phyloP scores from a whole-genome alignment of 1,140 invertebrate genomes.

The Brachionus rotundiformis region DNA sequence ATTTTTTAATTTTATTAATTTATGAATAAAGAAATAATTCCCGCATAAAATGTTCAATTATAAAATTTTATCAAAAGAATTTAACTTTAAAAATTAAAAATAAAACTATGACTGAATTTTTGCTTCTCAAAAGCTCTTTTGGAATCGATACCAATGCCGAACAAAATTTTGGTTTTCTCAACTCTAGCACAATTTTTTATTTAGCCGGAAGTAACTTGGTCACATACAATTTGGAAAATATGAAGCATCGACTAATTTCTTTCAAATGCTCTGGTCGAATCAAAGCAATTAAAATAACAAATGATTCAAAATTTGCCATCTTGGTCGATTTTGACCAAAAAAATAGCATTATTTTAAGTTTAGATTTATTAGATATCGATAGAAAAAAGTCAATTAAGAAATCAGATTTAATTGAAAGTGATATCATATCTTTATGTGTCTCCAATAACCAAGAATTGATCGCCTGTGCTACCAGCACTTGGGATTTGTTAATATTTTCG shows the following conservation, averaged over 20 bases:
- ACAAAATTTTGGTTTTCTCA: neutral
- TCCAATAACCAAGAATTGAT: neutral
- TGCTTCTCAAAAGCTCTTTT: neutral
- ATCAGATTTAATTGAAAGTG: neutral
- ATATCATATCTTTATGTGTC: neutral
- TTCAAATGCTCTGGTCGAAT: neutral
- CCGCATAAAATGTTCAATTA: neutral
- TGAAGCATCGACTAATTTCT: neutral
- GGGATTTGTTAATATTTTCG: neutral
- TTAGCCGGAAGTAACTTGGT: neutral
- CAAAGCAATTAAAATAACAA: neutral
- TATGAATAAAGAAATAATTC: too few species aligned
- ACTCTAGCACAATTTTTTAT: neutral
- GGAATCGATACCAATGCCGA: slow-evolving; percentile 3
- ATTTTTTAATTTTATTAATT: too few species aligned
- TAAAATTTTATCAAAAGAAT: too few species aligned
- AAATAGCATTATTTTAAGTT: neutral
- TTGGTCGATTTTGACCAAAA: slow-evolving; percentile 13
- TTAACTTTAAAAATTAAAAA: neutral
- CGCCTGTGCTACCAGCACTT: neutral
- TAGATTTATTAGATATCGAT: neutral
- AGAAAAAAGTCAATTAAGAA: neutral
- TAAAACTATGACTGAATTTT: neutral
- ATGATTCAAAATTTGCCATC: neutral
- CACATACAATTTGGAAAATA: neutral